These are phyloP conservation scores for Irena cyanogastra DNA, from an alignment of 2,113 vertebrate genomes.

Conservation along the genomic window DNA sequence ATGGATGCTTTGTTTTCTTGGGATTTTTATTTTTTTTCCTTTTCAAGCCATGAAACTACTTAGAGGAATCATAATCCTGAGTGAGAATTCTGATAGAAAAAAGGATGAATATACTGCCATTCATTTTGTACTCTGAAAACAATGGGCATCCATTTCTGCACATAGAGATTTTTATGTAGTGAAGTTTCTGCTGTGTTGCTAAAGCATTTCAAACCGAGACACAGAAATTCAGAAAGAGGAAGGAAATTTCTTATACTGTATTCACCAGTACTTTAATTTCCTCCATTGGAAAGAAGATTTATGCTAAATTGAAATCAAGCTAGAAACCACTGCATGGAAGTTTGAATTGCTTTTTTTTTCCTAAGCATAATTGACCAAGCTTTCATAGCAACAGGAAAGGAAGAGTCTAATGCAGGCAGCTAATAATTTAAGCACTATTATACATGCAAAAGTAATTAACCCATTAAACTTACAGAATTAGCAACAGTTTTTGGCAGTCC, in stretches of 20 bases:
- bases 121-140: neutral
- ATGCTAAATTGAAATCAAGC: neutral
- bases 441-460: neutral
- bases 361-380: neutral
- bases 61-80: neutral
- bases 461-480: constrained; percentile 71
- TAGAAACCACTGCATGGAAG: neutral
- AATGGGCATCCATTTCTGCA: neutral
- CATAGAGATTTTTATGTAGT: neutral
- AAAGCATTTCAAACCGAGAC: neutral
- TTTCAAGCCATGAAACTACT: neutral
- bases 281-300: neutral
- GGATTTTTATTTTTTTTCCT: neutral
- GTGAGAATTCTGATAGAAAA: neutral
- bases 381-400: neutral
- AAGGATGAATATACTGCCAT: neutral
- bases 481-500: constrained; percentile 81
- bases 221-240: neutral
- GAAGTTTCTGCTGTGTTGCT: neutral
- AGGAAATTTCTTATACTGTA: neutral
- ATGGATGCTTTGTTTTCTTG: neutral
- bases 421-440: neutral
- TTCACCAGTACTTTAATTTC: neutral
- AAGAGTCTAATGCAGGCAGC: neutral
- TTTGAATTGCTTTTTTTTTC: neutral